Percentiles rank a stretch among this genome's conserved stretches.
phyloP scores from a whole-genome alignment of 2,113 vertebrate species.

The Apteryx owenii region DNA sequence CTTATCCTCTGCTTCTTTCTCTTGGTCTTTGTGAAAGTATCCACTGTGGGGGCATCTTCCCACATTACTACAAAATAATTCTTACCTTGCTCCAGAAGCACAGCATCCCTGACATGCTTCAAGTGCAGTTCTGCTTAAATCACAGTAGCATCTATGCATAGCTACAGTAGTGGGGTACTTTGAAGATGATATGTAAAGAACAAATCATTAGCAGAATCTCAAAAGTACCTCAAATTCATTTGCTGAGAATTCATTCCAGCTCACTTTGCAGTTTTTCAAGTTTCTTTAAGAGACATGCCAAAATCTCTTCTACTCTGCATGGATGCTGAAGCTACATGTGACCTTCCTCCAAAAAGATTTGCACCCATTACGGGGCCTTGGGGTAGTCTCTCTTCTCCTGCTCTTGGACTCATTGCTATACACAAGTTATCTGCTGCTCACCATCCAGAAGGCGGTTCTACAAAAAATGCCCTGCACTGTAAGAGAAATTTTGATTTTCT shows the following conservation, averaged over 20 bases:
- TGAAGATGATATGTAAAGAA: not conserved
- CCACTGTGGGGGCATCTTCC: not conserved
- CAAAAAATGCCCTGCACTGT: not conserved
- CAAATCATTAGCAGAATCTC: not conserved
- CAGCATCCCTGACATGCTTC: not conserved
- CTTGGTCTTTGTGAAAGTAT: not conserved
- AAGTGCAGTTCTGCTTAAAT: not conserved
- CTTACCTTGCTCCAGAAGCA: not conserved
- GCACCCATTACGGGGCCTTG: not conserved
- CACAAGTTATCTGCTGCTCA: not conserved
- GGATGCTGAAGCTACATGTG: not conserved
- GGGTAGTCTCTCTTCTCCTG: not conserved
- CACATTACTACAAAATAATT: not conserved
- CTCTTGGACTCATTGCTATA: not conserved
- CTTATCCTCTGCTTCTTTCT: not conserved
- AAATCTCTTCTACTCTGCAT: not conserved
- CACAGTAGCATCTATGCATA: not conserved
- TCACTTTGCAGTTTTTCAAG: not conserved
- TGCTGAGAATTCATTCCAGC: not conserved
- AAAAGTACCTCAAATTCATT: not conserved
- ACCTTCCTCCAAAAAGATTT: not conserved
- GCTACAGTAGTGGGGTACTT: not conserved
- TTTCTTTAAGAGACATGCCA: not conserved
- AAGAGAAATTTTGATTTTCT: not conserved
- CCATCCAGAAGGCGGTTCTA: not conserved